phyloP scores from a whole-genome alignment of 2,888 invertebrate species.

The Caenorhabditis angaria region DNA sequence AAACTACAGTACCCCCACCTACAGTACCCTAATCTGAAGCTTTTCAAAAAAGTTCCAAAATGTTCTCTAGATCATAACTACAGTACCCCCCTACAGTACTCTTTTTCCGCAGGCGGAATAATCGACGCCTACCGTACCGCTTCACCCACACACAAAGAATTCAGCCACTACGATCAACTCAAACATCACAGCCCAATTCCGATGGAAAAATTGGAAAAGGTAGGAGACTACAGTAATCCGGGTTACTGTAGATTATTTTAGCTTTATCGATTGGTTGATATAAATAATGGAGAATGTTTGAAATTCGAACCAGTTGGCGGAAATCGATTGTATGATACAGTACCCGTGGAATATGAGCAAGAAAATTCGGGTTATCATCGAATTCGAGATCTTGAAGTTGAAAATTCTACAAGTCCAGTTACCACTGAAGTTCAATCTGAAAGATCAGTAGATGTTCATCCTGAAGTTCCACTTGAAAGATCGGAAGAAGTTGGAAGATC shows the following conservation, averaged over 20 bases:
- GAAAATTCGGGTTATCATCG: not conserved
- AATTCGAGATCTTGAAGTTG: not conserved
- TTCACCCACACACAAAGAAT: constrained; percentile 14
- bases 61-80: constrained; percentile 31
- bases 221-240: constrained; percentile 10
- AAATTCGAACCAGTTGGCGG: not conserved
- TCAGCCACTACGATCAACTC: constrained; percentile 35
- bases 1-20: no score
- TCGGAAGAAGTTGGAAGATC: not conserved
- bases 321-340: constrained; percentile 11
- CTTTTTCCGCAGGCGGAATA: not conserved
- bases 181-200: constrained; percentile 24
- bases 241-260: constrained; percentile 7
- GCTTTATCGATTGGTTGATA: constrained; percentile 1
- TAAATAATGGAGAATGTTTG: not conserved
- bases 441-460: no score
- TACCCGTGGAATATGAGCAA: not conserved
- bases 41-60: no score
- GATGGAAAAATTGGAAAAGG: not conserved
- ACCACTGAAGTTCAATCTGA: no score
- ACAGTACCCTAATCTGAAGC: no score
- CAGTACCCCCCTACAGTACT: no score
- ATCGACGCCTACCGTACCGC: constrained; percentile 10
- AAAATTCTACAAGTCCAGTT: no score
- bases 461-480: not conserved